Percentiles rank a stretch among this genome's conserved stretches.
phyloP scores from a whole-genome alignment of 2,113 vertebrate genomes.

The Donacobius atricapilla region DNA sequence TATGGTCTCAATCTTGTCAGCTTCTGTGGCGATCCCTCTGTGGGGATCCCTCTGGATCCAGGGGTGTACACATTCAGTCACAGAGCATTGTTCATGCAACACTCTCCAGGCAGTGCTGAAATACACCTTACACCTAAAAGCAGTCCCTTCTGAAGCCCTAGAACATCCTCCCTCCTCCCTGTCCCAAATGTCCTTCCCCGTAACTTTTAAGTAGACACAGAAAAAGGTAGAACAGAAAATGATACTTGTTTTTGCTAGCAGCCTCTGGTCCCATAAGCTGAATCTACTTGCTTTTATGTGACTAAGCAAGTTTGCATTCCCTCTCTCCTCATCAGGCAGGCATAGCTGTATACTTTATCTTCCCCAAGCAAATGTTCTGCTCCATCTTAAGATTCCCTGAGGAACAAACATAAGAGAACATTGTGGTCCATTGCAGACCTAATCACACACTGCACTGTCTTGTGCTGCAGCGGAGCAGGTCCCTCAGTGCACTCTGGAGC shows the following conservation, averaged over 20 bases:
- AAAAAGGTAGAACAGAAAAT: not conserved
- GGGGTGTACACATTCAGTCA: too few relatives aligned
- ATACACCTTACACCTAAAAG: not conserved
- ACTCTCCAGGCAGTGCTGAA: not conserved
- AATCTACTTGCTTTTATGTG: not conserved
- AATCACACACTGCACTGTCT: accelerated
- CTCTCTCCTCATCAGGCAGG: not conserved
- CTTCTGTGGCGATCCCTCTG: not conserved
- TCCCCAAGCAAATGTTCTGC: not conserved
- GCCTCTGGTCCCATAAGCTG: not conserved
- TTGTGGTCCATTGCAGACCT: not conserved
- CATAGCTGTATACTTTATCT: not conserved
- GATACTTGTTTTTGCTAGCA: not conserved
- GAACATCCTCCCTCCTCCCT: not conserved
- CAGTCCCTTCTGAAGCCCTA: not conserved
- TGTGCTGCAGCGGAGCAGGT: not conserved
- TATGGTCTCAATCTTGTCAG: not conserved
- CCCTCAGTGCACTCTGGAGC: not conserved
- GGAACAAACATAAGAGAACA: not conserved
- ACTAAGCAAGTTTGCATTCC: not conserved
- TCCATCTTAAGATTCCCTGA: not conserved
- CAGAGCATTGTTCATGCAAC: not conserved
- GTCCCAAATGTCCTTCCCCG: not conserved
- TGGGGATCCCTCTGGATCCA: not conserved
- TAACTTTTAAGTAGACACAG: not conserved